phyloP scores from a whole-genome alignment of 2,888 invertebrate genomes.

The Drosophila silvestris region DNA sequence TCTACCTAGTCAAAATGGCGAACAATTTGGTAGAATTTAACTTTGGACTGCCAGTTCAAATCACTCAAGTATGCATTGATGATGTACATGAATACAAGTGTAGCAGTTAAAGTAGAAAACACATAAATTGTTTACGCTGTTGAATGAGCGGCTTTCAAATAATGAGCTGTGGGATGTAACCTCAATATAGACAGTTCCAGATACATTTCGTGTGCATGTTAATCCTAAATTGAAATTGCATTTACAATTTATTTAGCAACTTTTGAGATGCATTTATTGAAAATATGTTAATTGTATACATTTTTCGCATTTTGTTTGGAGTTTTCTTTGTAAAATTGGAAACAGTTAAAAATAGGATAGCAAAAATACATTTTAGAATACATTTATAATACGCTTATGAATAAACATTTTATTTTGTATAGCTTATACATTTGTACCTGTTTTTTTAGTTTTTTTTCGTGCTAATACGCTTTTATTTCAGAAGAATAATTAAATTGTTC shows the following conservation, averaged over 20 bases:
- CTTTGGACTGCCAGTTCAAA: slow-evolving; percentile 9
- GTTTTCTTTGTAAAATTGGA: neutral
- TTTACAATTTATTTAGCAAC: too few species aligned
- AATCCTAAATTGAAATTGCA: neutral
- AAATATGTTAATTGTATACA: neutral
- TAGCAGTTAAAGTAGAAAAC: neutral
- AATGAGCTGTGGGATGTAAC: neutral
- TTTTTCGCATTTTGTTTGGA: neutral
- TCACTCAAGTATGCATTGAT: neutral
- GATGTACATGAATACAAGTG: neutral
- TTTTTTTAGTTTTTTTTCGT: neutral
- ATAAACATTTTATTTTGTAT: neutral
- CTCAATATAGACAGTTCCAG: neutral
- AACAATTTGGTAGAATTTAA: slow-evolving; percentile 32
- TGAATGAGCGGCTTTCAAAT: neutral
- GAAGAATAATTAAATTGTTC: neutral
- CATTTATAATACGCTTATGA: neutral
- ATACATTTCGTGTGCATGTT: neutral
- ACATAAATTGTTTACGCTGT: neutral
- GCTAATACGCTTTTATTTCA: neutral
- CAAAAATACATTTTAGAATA: neutral
- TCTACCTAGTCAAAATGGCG: slow-evolving; percentile 26
- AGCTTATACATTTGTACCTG: neutral
- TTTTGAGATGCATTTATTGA: neutral
- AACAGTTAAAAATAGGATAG: neutral